Base-by-base conservation (phyloP, 1,140 invertebrate genomes). In the Orius insidiosus region DNA sequence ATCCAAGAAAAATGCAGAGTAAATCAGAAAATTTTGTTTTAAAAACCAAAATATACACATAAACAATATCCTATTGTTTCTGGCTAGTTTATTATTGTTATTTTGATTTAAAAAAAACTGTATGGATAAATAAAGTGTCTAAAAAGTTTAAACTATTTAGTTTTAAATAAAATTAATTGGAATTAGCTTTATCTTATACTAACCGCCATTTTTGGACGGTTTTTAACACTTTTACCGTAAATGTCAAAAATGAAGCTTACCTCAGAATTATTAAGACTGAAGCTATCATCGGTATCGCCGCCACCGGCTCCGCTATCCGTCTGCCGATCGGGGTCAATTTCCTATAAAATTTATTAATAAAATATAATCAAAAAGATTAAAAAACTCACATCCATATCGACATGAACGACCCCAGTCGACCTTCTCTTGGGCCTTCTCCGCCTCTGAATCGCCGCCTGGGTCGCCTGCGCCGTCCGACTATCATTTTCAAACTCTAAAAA, bases 331-430 rank as follows among this genome's bases (percentile, higher is more conserved):
- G 71, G 67, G 56, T 75, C 71, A 50, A 72, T 68, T 61, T 74
- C 72, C 72, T 74, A 40, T 8, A 61, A 64, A 52, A n/a, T n/a
- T n/a, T n/a, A n/a, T n/a, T n/a, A n/a, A n/a, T n/a, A n/a, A n/a
- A n/a, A n/a, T n/a, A n/a, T n/a, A n/a, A n/a, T n/a, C n/a, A n/a
- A n/a, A n/a, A n/a, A n/a, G n/a, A 10, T 4, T 5, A 15, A 14
- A 31, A 30, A 58, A 75, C 79, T 78, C 65, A 86, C 84, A 57
- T 86, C 84, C 70, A 83, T 76, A 58, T 86, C 83, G 50, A 87
- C 75, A 54, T 84, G 75, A 33, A 85, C 83, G 24, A 89, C 84
- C 45, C 86, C 86, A 15, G 86, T 92, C 16, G 85, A 92, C 58
- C 86, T 70, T 59, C 86, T 71, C 63, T 88, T 88, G 34, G 83